Evolutionary conservation across 2,113 vertebrate species (phyloP).

Genomic region (Brachypteracias leptosomus): DNA sequence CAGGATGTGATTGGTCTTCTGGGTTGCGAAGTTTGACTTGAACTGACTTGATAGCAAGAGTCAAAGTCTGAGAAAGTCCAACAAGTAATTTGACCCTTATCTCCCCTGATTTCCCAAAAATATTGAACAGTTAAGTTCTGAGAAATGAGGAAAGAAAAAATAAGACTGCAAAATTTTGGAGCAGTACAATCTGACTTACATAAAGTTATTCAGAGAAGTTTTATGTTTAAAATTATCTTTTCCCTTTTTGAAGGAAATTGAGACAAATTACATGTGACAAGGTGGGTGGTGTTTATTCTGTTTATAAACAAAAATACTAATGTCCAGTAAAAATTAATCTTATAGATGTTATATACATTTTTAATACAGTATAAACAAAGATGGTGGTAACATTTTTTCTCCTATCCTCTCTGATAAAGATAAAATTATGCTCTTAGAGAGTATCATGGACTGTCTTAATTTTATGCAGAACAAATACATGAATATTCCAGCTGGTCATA

Average conservation of each 20-base stretch:
- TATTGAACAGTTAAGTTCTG: neutral
- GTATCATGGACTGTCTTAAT: neutral
- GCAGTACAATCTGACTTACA: neutral
- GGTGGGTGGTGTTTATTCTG: neutral
- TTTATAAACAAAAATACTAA: neutral
- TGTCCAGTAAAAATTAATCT: neutral
- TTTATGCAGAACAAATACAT: rapidly evolving
- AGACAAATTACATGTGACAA: neutral
- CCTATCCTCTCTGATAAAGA: neutral
- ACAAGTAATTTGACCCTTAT: neutral
- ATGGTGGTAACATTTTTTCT: neutral
- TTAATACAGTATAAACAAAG: neutral
- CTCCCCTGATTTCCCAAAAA: neutral
- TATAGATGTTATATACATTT: neutral
- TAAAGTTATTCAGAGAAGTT: neutral
- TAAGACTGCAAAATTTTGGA: neutral
- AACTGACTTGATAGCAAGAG: neutral
- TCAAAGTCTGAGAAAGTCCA: neutral
- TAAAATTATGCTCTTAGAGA: neutral
- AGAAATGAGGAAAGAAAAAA: neutral
- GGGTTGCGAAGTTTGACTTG: rapidly evolving
- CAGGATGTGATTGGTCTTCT: too few relatives aligned
- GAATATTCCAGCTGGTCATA: neutral
- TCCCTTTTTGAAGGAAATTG: neutral
- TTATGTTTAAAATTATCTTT: neutral